Evolutionary conservation across 2,888 invertebrate genomes (phyloP).

Genomic region (Acholoe squamosa): DNA sequence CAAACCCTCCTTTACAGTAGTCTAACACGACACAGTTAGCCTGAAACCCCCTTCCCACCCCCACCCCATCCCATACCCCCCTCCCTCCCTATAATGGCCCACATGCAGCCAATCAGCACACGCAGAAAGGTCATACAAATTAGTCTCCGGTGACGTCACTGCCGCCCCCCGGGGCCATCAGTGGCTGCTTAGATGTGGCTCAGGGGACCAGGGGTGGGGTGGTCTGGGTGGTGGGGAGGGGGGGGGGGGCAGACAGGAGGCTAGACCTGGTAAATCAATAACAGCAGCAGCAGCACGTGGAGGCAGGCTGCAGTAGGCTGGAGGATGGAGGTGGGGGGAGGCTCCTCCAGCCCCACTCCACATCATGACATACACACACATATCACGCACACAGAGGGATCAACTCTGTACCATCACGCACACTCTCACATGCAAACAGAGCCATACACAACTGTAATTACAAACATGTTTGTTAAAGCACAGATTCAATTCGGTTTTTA

Average conservation of each 20-base stretch:
- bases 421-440: no score
- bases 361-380: background rate
- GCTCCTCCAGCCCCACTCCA: background rate
- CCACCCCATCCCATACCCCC: background rate
- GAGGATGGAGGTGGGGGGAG: background rate
- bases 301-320: background rate
- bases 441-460: no score
- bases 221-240: background rate
- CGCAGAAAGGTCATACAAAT: constrained; percentile 19
- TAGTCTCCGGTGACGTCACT: constrained; percentile 48
- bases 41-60: no score
- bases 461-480: no score
- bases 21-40: no score
- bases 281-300: background rate
- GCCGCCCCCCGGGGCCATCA: constrained; percentile 19
- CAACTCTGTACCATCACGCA: no score
- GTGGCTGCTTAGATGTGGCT: constrained; percentile 57
- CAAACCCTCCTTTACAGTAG: no score
- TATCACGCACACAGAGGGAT: no score
- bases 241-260: background rate
- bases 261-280: constrained; percentile 45
- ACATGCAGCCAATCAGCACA: background rate
- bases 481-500: no score
- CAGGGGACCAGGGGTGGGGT: background rate
- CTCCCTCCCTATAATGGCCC: background rate